These are phyloP conservation scores for Tribolium freemani DNA, from an alignment of 2,888 invertebrate species.

Conservation along the genomic window DNA sequence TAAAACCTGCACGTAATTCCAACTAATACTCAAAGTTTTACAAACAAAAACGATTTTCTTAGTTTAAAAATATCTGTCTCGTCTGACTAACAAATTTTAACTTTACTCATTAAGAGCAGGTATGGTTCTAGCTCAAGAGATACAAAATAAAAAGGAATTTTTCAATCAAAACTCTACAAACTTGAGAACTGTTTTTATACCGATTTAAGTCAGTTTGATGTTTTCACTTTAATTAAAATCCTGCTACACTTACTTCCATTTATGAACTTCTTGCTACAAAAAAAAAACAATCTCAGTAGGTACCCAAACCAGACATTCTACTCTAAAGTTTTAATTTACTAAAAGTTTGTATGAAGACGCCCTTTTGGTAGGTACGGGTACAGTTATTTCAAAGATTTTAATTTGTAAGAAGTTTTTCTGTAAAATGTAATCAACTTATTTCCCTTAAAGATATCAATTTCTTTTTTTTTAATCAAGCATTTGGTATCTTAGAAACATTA, in stretches of 20 bases:
- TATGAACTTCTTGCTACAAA: neutral
- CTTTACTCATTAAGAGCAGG: slow-evolving; percentile 15
- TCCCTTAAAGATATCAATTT: too few species aligned
- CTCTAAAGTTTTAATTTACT: neutral
- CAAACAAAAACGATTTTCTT: slow-evolving; percentile 14
- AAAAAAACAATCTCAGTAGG: neutral
- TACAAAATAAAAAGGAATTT: neutral
- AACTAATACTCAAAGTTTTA: slow-evolving; percentile 11
- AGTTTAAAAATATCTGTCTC: neutral
- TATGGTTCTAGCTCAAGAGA: neutral
- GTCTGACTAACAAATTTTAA: slow-evolving; percentile 16
- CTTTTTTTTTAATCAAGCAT: too few species aligned
- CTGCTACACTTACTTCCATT: neutral
- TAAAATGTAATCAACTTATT: too few species aligned
- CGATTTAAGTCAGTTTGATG: neutral
- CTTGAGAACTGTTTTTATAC: neutral
- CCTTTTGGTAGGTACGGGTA: neutral
- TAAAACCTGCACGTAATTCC: slow-evolving; percentile 10
- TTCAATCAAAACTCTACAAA: neutral
- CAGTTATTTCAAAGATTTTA: neutral
- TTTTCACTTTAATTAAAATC: neutral
- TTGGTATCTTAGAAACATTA: too few species aligned
- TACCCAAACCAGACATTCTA: neutral
- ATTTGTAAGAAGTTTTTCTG: neutral
- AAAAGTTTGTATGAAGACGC: neutral